Base-by-base conservation (phyloP, 2,113 vertebrate genomes). In the Calidris pugnax region DNA sequence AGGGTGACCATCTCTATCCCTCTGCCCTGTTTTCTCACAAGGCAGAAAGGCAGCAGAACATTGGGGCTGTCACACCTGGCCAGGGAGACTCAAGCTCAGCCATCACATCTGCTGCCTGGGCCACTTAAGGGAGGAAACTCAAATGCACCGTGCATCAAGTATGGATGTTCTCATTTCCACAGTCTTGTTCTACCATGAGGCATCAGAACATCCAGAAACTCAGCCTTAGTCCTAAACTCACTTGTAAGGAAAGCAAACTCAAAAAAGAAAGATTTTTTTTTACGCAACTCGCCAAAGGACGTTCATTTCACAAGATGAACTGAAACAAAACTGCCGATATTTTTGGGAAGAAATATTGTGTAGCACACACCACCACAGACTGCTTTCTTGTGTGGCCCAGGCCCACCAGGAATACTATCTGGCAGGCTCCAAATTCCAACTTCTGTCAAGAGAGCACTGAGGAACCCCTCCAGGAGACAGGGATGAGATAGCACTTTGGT, bases 91-190 rank as follows among this genome's bases (percentile, higher is more conserved):
- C 28, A 30, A 71, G 79, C 30, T 71, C 80, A 87, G 33, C 51
- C 67, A 59, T 23, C 68, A 33, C 37, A 48, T 24, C 84, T 72
- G 37, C 88, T 92, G 51, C 63, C 71, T 19, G 30, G 39, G 35
- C 51, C 75, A 57, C 6, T 66, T 33, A 51, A 35, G 21, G 45
- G 27, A 74, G 41, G 14, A 90, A 74, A 62, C 15, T n/a, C 57
- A 37, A 6, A 35, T 1, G 2, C 3, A 2, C n/a, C 0, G 0
- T 3, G 9, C 24, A 48, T 11, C 51, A 33, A 33, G 14, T 28
- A 33, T 2, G 5, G 23, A 24, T 48, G 6, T 50, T 59, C 63
- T 48, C 14, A 35, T 41, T 51, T 71, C 60, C 64, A 85, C 32
- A 28, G 30, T 30, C 64, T 39, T 53, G 19, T 13, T 63, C 51